Evolutionary conservation across 2,888 invertebrate species (phyloP), one percentile per base, ranked within the genome.

Genomic region (Oscheius sp.): DNA sequence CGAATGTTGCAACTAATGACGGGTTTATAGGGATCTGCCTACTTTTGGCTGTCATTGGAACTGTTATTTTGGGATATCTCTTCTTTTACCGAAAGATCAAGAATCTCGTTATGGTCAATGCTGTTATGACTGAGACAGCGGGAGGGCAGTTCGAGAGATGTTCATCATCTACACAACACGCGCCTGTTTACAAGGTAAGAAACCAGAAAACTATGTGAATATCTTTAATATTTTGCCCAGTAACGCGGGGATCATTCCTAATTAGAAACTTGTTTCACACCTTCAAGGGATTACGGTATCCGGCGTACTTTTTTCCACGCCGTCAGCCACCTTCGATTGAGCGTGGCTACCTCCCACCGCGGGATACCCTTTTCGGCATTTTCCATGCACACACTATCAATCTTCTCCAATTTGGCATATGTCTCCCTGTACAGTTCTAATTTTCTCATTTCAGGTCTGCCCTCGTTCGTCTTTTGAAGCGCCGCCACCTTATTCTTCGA

Each of bases 331-430:
- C 66, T 29, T 49, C 66, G 23, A 66, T 49, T 29, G 66, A 52
- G 66, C 66, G 66, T 66, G 49, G 35, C 21, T 23, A 52, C 52
- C 63, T 45, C 63, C 35, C 35, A 35, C 35, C 45, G 45, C 63
- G 58, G 58, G 58, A 21, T n/a, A 27, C 46, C 52, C 52, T 49
- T 66, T 66, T 66, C 52, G 66, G 52, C 66, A n/a, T 35, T 66
- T n/a, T 52, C 52, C 66, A 66, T 52, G 49, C 52, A 66, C 52
- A 52, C 29, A 29, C 66, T 49, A 64, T 64, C 64, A 64, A 64
- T 46, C 64, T 64, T 64, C 16, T n/a, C 35, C 35, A 35, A 35
- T 35, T 35, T 35, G 35, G 35, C 35, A 35, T 35, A 35, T 9
- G 35, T 35, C 35, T 35, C 9, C 35, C 35, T 35, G 9, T 9